Evolutionary conservation across 1,140 invertebrate genomes (phyloP).

Genomic region (Wiebesia pumilae): DNA sequence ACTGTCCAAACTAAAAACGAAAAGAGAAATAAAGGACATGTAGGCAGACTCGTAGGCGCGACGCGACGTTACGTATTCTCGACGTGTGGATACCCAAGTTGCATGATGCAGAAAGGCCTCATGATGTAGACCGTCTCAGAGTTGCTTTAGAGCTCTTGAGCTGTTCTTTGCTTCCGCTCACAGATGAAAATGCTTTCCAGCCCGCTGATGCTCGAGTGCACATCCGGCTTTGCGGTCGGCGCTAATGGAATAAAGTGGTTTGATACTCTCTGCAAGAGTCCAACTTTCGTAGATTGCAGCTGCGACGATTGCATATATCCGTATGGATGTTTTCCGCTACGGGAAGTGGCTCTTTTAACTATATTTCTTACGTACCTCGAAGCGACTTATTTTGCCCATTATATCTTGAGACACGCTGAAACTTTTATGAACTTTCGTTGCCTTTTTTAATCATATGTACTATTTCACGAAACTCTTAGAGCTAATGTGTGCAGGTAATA

Average conservation of each 20-base stretch:
- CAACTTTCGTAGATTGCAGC: neutral
- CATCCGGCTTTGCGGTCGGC: constrained; percentile 24
- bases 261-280: neutral
- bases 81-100: too few relatives aligned
- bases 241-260: constrained; percentile 53
- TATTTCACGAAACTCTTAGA: neutral
- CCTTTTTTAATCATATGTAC: neutral
- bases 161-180: neutral
- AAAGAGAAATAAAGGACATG: neutral
- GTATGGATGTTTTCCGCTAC: neutral
- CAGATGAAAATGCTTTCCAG: constrained; percentile 34
- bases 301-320: constrained; percentile 9
- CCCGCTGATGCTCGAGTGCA: neutral
- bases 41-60: neutral
- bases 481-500: neutral
- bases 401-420: neutral
- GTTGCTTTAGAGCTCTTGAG: too few relatives aligned
- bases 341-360: neutral
- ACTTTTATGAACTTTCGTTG: neutral
- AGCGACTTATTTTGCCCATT: neutral
- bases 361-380: neutral
- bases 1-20: neutral
- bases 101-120: neutral
- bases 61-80: neutral
- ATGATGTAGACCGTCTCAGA: neutral